Conservation (phyloP, 2,113 vertebrate genomes). For the Grallaria varia region DNA sequence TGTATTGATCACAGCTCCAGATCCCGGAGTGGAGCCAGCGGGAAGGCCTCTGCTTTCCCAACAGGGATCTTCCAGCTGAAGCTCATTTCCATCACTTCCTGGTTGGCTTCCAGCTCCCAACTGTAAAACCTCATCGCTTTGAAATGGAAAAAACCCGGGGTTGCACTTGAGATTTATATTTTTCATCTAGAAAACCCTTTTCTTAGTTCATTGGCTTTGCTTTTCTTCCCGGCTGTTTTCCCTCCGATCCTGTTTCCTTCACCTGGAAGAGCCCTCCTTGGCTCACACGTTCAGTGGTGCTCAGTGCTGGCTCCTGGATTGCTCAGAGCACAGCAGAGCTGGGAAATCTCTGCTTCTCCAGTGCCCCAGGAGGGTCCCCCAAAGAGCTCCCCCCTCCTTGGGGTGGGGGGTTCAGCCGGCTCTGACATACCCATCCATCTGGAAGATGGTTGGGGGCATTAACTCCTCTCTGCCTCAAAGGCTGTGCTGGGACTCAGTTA, state of each 20-base stretch:
- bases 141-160: background rate
- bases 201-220: background rate
- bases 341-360: background rate
- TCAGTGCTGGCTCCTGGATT: background rate
- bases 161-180: background rate
- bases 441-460: background rate
- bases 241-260: background rate
- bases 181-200: background rate
- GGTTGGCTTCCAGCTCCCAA: background rate
- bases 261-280: background rate
- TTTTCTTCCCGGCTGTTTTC: background rate
- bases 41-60: background rate
- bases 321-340: background rate
- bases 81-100: background rate
- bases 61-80: background rate
- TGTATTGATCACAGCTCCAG: background rate
- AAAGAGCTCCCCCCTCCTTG: rapidly evolving
- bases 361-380: background rate
- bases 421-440: background rate
- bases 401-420: background rate
- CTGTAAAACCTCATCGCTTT: background rate
- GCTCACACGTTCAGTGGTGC: rapidly evolving
- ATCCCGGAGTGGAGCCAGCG: rapidly evolving
- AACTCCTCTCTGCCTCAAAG: background rate
- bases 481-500: background rate